Conservation (phyloP, 2,797 vertebrate species). For the Enteromius argenteus region DNA sequence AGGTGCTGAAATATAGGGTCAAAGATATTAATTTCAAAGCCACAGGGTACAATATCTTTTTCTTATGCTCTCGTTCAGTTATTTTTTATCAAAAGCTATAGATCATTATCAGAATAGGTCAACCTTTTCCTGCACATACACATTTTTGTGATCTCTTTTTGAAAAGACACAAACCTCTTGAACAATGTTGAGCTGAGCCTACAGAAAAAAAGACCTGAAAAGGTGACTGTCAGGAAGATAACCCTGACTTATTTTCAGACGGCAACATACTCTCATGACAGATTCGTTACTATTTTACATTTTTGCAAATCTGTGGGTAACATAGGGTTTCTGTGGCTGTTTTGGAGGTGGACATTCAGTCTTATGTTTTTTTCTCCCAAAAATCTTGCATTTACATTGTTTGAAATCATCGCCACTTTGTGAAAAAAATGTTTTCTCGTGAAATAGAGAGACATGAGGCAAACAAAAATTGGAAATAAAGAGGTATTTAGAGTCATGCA, state of each 20-base stretch:
- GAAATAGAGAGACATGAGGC: neutral
- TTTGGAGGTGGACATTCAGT: neutral
- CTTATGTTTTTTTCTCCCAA: neutral
- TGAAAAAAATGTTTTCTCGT: neutral
- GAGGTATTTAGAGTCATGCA: neutral
- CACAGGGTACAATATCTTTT: neutral
- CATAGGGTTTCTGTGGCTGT: neutral
- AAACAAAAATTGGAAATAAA: neutral
- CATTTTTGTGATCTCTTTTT: neutral
- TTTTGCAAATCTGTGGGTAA: neutral
- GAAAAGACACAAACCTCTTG: neutral
- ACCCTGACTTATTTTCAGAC: neutral
- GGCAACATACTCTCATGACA: neutral
- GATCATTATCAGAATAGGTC: neutral
- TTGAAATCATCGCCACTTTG: neutral
- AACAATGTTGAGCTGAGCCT: neutral
- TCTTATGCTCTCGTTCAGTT: constrained; percentile 19
- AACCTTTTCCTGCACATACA: neutral
- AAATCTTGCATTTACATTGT: neutral
- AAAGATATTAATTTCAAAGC: neutral
- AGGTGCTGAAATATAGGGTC: neutral
- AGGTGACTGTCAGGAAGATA: neutral
- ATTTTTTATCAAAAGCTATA: neutral
- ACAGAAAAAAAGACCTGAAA: neutral
- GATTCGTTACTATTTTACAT: neutral